Conservation (phyloP, 2,797 vertebrate species). For the Ctenopoma multispine region DNA sequence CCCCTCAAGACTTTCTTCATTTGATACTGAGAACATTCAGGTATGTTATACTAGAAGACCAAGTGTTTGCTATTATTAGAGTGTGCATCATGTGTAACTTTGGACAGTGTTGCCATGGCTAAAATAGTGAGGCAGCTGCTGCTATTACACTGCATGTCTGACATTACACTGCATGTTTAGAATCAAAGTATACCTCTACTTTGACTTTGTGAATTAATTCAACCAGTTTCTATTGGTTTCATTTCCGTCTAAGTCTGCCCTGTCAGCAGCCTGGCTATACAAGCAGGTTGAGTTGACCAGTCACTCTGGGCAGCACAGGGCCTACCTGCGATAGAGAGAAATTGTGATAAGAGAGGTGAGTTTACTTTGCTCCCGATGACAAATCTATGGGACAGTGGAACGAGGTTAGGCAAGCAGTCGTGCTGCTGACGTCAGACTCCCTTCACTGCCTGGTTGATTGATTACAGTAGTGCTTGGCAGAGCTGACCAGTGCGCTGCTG, state of each 20-base stretch:
- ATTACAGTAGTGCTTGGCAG: slow-evolving; percentile 67
- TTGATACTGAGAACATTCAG: slow-evolving; percentile 37
- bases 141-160: slow-evolving; percentile 5
- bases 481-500: slow-evolving; percentile 33
- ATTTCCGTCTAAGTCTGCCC: not conserved
- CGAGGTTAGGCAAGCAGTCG: slow-evolving; percentile 72
- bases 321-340: slow-evolving; percentile 25
- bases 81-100: slow-evolving; percentile 41
- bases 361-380: slow-evolving; percentile 71
- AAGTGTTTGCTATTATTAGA: slow-evolving; percentile 59
- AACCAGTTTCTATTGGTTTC: not conserved
- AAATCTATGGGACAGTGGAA: slow-evolving; percentile 67
- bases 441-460: slow-evolving; percentile 72
- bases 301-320: slow-evolving; percentile 19
- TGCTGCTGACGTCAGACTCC: slow-evolving; percentile 70
- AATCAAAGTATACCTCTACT: not conserved
- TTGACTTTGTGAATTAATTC: slow-evolving; percentile 11
- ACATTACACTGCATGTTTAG: slow-evolving; percentile 2
- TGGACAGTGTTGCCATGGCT: slow-evolving; percentile 29
- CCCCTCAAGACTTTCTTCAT: slow-evolving; percentile 29
- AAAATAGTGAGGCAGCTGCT: slow-evolving; percentile 55
- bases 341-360: slow-evolving; percentile 69
- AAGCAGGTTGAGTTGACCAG: slow-evolving; percentile 54
- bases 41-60: slow-evolving; percentile 40
- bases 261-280: slow-evolving; percentile 1